Evolutionary conservation across 2,888 invertebrate genomes (phyloP), one percentile per base, ranked within the genome.

Genomic region (Drosophila meridiana): DNA sequence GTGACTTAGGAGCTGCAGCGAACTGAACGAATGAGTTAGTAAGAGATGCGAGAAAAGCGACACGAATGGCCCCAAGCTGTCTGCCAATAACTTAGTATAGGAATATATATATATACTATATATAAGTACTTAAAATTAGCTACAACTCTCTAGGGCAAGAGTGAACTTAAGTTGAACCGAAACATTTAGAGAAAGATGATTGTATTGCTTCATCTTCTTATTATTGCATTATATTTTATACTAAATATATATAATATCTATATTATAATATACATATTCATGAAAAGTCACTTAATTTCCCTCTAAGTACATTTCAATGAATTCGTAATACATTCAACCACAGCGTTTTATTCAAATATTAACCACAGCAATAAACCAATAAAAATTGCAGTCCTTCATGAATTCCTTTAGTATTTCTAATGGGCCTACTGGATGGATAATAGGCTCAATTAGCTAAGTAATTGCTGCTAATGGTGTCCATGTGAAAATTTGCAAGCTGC

Each of bases 401-500:
- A 48, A 32, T 34, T 32, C 7, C 11, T 36, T 9, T 1, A 8
- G 13, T 48, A 8, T 28, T 20, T n/a, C 14, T 34, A 53, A 53
- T 50, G 28, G 26, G 20, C 34, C 28, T n/a, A 38, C 38, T 34
- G 42, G 13, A 13, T 34, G 11, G 32, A 50, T 62, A 47, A 56
- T 50, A 0, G 38, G 3, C 26, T 9, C 42, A 48, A 52, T 52
- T 66, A 34, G 34, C 26, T 55, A 13, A 36, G 56, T 65, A 68
- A 77, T 80, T 80, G 30, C 34, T 34, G 32, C 14, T 40, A 67
- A 62, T 67, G 6, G 13, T 50, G 13, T 32, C 42, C 78, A 56
- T 78, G 78, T 47, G 78, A 77, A 78, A 65, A n/a, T 65, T 56
- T 65, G 68, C 78, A 78, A 52, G 68, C 63, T 62, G 81, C 26